phyloP scores from a whole-genome alignment of 1,140 invertebrate species.

The Zaprionus camerounensis region DNA sequence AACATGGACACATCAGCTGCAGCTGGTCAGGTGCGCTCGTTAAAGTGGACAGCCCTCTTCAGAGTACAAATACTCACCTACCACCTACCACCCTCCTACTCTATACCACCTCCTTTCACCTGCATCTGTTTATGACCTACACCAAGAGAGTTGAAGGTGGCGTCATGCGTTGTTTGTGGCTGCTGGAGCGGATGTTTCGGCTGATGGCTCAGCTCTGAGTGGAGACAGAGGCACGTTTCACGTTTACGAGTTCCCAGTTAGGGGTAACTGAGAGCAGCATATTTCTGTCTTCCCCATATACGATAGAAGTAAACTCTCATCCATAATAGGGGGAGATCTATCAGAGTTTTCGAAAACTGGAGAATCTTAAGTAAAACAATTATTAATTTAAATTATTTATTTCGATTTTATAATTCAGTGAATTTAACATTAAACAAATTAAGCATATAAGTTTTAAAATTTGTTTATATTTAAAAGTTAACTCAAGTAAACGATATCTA shows the following conservation, averaged over 20 bases:
- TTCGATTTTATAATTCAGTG: too few species aligned
- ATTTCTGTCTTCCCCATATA: not conserved
- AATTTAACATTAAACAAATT: not conserved
- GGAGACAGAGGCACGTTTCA: not conserved
- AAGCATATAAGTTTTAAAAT: not conserved
- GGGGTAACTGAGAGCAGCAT: slow-evolving; percentile 22
- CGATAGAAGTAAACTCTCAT: not conserved
- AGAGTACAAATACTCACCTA: slow-evolving; percentile 8
- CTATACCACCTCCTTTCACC: slow-evolving; percentile 53
- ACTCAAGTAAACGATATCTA: too few species aligned
- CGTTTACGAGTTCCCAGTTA: not conserved
- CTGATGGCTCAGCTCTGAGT: slow-evolving; percentile 4
- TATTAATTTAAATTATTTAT: not conserved
- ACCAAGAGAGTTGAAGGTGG: slow-evolving; percentile 69
- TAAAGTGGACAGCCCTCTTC: slow-evolving; percentile 59
- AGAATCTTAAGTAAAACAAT: not conserved
- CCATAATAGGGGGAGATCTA: not conserved
- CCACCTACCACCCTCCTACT: not conserved
- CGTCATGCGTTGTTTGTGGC: slow-evolving; percentile 11
- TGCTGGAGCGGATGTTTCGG: slow-evolving; percentile 30
- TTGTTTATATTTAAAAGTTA: not conserved
- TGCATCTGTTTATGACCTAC: slow-evolving; percentile 77
- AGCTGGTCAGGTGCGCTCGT: slow-evolving; percentile 72
- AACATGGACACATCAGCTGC: slow-evolving; percentile 69
- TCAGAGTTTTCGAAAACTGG: not conserved